Conservation (phyloP, 2,113 vertebrate genomes). For the Carollia perspicillata region DNA sequence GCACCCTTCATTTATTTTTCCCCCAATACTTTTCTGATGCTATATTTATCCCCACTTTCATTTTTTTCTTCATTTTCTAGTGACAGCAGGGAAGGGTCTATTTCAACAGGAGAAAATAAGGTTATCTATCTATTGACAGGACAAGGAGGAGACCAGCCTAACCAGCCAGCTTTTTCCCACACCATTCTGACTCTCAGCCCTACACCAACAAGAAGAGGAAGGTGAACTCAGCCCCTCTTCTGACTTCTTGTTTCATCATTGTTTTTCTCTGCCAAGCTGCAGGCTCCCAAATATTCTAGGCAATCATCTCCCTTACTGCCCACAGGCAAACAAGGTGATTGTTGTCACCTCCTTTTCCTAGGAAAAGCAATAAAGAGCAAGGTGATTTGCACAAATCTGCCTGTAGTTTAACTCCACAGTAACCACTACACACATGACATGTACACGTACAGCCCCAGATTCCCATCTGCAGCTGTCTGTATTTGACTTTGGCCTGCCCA, state of each 20-base stretch:
- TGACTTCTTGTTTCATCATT: background rate
- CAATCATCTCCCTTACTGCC: background rate
- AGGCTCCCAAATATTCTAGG: background rate
- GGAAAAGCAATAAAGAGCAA: background rate
- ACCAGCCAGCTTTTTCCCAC: background rate
- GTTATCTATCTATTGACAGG: background rate
- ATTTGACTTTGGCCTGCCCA: background rate
- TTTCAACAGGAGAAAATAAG: background rate
- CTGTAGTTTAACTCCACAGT: background rate
- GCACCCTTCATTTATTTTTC: background rate
- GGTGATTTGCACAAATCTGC: background rate
- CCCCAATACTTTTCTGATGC: background rate
- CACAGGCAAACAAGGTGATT: background rate
- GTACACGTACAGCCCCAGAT: too few relatives aligned
- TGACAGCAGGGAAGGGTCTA: background rate
- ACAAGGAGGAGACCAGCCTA: background rate
- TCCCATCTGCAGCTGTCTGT: background rate
- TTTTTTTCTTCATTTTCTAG: background rate
- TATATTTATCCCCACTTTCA: background rate
- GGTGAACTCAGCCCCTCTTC: background rate
- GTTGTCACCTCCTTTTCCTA: background rate
- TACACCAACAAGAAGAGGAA: background rate
- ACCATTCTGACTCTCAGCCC: background rate
- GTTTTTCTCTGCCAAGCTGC: background rate
- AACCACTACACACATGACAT: rapidly evolving